Evolutionary conservation across 1,140 invertebrate species (phyloP).

Genomic region (Drosophila rhopaloa): DNA sequence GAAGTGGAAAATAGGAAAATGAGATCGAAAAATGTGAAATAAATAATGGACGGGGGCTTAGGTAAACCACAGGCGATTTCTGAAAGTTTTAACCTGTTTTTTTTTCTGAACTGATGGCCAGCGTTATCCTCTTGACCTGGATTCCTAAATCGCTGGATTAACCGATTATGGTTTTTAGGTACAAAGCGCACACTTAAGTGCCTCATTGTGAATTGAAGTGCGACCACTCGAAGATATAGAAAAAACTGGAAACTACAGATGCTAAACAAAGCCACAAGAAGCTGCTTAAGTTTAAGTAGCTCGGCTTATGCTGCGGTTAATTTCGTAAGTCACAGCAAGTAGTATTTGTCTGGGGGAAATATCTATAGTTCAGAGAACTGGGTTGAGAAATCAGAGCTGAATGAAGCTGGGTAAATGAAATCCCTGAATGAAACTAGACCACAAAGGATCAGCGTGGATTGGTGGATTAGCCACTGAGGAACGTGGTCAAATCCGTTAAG

Average conservation of each 20-base stretch:
- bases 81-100: slow-evolving; percentile 63
- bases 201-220: slow-evolving; percentile 64
- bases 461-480: slow-evolving; percentile 16
- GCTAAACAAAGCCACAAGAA: not conserved
- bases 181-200: slow-evolving; percentile 68
- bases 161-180: slow-evolving; percentile 53
- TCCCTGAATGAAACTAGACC: not conserved
- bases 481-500: slow-evolving; percentile 24
- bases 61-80: slow-evolving; percentile 54
- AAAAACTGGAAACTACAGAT: not conserved
- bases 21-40: slow-evolving; percentile 2
- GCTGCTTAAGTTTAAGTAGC: slow-evolving; percentile 28
- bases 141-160: slow-evolving; percentile 36
- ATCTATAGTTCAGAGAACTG: slow-evolving; percentile 19
- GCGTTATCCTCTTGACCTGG: slow-evolving; percentile 24
- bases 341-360: slow-evolving; percentile 1
- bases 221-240: slow-evolving; percentile 49
- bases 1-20: not conserved
- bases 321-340: slow-evolving; percentile 13
- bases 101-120: not conserved
- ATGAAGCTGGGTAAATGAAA: slow-evolving; percentile 29
- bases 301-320: slow-evolving; percentile 44
- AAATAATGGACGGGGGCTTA: slow-evolving; percentile 27
- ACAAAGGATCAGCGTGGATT: slow-evolving; percentile 12
- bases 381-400: slow-evolving; percentile 28